These are phyloP conservation scores for Marcusenius ussheri DNA, from an alignment of 2,113 vertebrate genomes.

Conservation along the genomic window DNA sequence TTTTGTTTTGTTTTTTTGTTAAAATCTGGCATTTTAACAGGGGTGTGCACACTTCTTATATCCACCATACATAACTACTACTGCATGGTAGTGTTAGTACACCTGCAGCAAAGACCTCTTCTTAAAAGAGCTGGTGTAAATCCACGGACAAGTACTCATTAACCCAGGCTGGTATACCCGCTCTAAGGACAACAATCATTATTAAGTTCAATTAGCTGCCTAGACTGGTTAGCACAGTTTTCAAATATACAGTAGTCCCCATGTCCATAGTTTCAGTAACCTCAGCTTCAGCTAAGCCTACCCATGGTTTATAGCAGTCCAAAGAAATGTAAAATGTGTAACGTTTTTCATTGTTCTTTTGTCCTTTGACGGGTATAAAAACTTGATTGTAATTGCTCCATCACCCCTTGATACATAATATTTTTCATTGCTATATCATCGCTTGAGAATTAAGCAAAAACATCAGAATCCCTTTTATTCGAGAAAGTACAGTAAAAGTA, in stretches of 20 bases:
- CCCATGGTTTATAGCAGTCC: background rate
- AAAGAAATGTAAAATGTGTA: background rate
- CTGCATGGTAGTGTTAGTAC: background rate
- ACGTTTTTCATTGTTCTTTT: background rate
- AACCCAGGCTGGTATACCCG: background rate
- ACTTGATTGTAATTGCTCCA: background rate
- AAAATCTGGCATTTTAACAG: too few relatives aligned
- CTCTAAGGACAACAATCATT: background rate
- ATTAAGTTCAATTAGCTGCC: background rate
- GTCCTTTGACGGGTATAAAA: background rate
- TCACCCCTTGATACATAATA: background rate
- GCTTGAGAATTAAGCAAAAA: background rate
- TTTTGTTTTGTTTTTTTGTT: too few relatives aligned
- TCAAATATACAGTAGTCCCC: background rate
- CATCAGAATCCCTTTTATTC: background rate
- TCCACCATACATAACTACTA: background rate
- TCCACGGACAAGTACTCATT: background rate
- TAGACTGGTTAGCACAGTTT: background rate
- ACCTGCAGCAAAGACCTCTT: background rate
- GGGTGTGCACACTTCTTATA: too few relatives aligned
- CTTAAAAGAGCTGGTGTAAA: background rate
- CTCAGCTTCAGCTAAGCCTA: background rate
- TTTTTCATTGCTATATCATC: background rate
- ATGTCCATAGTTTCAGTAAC: background rate
- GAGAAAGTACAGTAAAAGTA: background rate